Evolutionary conservation across 1,140 invertebrate species (phyloP).

Genomic region (Pseudomyrmex concolor): DNA sequence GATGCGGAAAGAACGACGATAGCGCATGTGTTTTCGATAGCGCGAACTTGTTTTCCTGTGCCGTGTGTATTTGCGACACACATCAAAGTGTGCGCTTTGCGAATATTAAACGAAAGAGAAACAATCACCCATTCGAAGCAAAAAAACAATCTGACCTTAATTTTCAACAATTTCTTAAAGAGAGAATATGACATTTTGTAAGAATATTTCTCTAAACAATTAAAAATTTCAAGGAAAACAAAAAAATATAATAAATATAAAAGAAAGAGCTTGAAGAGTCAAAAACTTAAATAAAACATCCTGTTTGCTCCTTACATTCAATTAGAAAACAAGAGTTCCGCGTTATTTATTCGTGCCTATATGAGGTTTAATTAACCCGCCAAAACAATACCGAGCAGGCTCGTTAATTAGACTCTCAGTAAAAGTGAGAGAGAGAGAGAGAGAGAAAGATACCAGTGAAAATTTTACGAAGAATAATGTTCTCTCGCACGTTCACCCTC

Average conservation of each 20-base stretch:
- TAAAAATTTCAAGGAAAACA: too few species aligned
- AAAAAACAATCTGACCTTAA: too few species aligned
- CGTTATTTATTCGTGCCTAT: constrained; percentile 15
- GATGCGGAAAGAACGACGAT: neutral
- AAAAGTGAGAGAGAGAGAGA: neutral
- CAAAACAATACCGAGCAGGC: neutral
- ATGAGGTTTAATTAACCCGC: neutral
- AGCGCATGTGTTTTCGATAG: neutral
- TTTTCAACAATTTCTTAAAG: neutral
- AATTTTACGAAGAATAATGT: constrained; percentile 33
- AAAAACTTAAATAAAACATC: too few species aligned
- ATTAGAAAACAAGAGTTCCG: neutral
- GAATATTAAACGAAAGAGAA: neutral
- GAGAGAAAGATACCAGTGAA: neutral
- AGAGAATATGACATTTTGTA: neutral
- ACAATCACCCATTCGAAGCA: too few species aligned
- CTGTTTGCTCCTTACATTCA: neutral
- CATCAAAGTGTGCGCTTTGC: neutral
- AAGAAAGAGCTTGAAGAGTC: too few species aligned
- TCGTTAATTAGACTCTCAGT: constrained; percentile 17
- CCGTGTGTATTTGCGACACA: neutral
- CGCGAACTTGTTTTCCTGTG: constrained; percentile 18
- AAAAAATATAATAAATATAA: too few species aligned
- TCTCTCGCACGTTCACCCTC: neutral
- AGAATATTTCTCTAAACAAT: too few species aligned